Base-by-base conservation (phyloP, 2,888 invertebrate genomes). In the Mythimna pallens region DNA sequence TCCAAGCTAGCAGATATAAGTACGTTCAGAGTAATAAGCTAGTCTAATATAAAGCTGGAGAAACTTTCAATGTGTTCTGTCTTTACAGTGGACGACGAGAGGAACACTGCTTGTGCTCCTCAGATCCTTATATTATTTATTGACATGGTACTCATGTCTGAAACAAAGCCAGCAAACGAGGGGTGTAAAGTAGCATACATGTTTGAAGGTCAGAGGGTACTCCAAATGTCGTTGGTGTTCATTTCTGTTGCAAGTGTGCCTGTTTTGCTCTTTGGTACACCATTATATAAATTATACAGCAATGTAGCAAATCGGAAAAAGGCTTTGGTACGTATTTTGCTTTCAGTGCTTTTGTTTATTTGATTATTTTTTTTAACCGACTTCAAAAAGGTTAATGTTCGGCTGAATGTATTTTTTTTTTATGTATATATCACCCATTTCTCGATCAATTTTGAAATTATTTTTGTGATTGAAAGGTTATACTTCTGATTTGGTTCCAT, bases 51-150 rank as follows among this genome's bases (percentile, higher is more conserved):
- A 50, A 17, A 50, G 50, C 20, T 20, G n/a, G 8, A n/a, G 8
- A 52, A 8, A n/a, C n/a, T 7, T 52, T n/a, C 9, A 54, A 22
- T n/a, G n/a, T 61, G n/a, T n/a, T 6, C 34, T 20, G 2, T 62
- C 47, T 74, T 61, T 34, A 2, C 85, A 94, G 94, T 25, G 20
- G 77, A 89, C 34, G 34, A 84, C 17, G 87, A 89, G n/a, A 73
- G 66, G 22, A 76, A 86, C 1, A 89, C 97, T 0, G 92, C 93
- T 1, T 97, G 97, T 87, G 98, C 98, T 0, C 98, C 98, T 0
- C 97, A 97, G 61, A 97, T 98, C 12, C 96, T 98, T 0, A 97
- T 98, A 70, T 96, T 97, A 22, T 97, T 98, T 80, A 98, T 98
- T 89, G 98, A 98, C 88, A 98, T 98, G 98, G 96, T 97, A 58